Evolutionary conservation across 2,888 invertebrate species (phyloP), one percentile per base, ranked within the genome.

Genomic region (Cephus spinipes): DNA sequence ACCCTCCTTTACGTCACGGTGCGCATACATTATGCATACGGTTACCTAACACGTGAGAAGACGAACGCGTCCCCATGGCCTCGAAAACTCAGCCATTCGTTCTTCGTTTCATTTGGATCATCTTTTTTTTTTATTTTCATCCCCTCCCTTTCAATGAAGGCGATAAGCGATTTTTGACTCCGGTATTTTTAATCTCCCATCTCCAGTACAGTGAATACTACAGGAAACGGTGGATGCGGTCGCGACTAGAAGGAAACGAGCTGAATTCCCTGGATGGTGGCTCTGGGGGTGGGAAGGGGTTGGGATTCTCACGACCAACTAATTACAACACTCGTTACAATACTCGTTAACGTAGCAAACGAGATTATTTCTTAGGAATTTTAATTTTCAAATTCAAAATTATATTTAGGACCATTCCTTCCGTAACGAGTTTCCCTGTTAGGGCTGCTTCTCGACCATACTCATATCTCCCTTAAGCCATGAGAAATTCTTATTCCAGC

Each of bases 111-210:
- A 77, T 73, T 31, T 79, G 75, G 73, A 76, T 73, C 55, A 55
- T 23, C 23, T 55, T 55, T 55, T 55, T 75, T 9, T 55, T 9
- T 11, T 23, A 9, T 9, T 6, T 40, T 15, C 40, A 15, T 15
- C 55, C 73, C 79, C 79, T 77, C 75, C 77, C 77, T 79, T 80
- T 81, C 81, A 80, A 78, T 78, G 77, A 69, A 78, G 77, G 76
- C 76, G 76, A 80, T 80, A 79, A 81, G 73, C 74, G 15, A 31
- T 75, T 31, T 32, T n/a, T 32, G 36, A 4, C 69, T 74, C 34
- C 31, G 73, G 75, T 78, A 71, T 77, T 77, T 77, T 80, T 79
- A 73, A 81, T 75, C 75, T 77, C 68, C 30, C 35, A 35, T 40
- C 69, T 68, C 34, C 55, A 73, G 30, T 68, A 9, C 30, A 30